A percentile compares a stretch with the other conserved stretches of the same genome.
phyloP scores from a whole-genome alignment of 2,888 invertebrate genomes.

The Pardosa pseudoannulata region DNA sequence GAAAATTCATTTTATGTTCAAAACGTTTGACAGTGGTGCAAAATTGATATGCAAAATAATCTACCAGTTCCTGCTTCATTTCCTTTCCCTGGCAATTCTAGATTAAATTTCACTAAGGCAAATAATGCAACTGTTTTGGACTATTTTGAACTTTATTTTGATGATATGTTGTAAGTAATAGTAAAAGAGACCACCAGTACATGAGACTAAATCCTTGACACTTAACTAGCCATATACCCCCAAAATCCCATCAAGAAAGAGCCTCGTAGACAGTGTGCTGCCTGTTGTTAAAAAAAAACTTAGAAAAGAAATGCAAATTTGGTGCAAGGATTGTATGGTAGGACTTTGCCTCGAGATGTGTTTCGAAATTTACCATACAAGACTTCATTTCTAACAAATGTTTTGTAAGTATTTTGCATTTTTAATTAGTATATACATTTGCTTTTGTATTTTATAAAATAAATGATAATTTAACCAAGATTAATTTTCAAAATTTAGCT shows the following conservation, averaged over 20 bases:
- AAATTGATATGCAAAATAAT: conserved; percentile 27
- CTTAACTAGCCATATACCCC: conserved; percentile 24
- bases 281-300: conserved; percentile 13
- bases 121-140: conserved; percentile 17
- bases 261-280: conserved; percentile 22
- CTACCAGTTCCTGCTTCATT: conserved; percentile 19
- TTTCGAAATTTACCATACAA: conserved; percentile 18
- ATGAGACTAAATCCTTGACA: conserved; percentile 14
- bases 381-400: conserved; percentile 36
- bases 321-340: conserved; percentile 2
- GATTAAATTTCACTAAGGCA: conserved; percentile 1
- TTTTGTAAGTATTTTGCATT: conserved; percentile 38
- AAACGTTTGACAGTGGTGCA: conserved; percentile 22
- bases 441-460: conserved; percentile 23
- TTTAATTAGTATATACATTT: conserved; percentile 19
- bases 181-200: not conserved
- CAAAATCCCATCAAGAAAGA: conserved; percentile 32
- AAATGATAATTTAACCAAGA: conserved; percentile 27
- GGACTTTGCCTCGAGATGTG: conserved; percentile 8
- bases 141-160: conserved; percentile 19
- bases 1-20: conserved; percentile 18
- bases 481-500: conserved; percentile 9
- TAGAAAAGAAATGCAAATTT: conserved; percentile 16
- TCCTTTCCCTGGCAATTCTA: conserved; percentile 18
- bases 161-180: not conserved